Evolutionary conservation across 2,797 vertebrate genomes (phyloP), one percentile per base, ranked within the genome.

Genomic region (Chanos chanos): DNA sequence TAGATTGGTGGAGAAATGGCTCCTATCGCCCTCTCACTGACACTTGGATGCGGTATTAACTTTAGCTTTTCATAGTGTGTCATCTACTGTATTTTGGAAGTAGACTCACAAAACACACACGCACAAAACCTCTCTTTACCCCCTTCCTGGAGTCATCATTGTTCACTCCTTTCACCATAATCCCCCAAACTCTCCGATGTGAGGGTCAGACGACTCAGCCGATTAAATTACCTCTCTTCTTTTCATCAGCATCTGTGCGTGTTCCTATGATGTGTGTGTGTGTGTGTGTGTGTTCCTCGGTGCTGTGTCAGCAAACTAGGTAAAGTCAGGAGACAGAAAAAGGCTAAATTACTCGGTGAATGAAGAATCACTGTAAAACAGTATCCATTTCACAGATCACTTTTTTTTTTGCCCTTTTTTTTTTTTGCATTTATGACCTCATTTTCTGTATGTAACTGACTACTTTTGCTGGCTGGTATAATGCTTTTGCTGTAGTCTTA

Each of bases 1-100:
- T 76, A 74, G 68, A 80, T 77, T 78, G 73, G 28, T 51, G 80
- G 73, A 64, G 79, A 77, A 79, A 73, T 81, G 63, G 66, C 69
- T 61, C 70, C 57, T 61, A 63, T 51, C 63, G 52, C 69, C 64
- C 65, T 66, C 66, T 71, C 63, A 68, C 64, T 62, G 74, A 75
- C 70, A 71, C 67, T 41, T 70, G 74, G 79, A 53, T 60, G 74
- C n/a, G 37, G 67, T 78, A 82, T 79, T 13, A 43, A 12, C 22
- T 25, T 44, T 10, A 44, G n/a, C n/a, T n/a, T 47, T 27, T 47
- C 25, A 7, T 9, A 27, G 6, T 13, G n/a, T 27, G 2, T 16
- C 48, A 25, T 12, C 22, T 7, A 6, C 7, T 7, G 7, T 12
- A 25, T 5, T 9, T 24, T n/a, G 3, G 15, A 40, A 43, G n/a